phyloP scores from a whole-genome alignment of 2,113 vertebrate genomes.

The Hepsetus odoe region DNA sequence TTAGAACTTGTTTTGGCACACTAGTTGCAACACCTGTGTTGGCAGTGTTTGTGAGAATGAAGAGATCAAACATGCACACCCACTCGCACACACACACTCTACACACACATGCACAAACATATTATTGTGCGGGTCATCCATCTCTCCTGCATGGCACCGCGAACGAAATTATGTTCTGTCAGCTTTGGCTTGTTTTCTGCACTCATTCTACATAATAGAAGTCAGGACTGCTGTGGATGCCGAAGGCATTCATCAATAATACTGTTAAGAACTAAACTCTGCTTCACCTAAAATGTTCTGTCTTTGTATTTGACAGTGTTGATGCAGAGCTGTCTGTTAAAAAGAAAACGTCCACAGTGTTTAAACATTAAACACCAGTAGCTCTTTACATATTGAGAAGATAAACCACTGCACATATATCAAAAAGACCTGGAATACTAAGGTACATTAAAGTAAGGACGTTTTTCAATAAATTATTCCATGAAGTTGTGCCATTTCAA shows the following conservation, averaged over 20 bases:
- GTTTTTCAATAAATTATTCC: no score
- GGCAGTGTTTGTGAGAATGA: conserved; percentile 46
- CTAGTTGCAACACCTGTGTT: conserved; percentile 52
- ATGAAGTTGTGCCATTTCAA: no score
- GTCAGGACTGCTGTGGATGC: background rate
- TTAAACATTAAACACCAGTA: no score
- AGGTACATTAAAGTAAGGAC: no score
- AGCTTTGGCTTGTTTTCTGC: conserved; percentile 44
- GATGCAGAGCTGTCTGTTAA: no score
- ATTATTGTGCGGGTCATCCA: conserved; percentile 38
- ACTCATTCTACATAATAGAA: background rate
- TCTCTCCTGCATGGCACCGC: conserved; percentile 39
- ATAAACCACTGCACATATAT: no score
- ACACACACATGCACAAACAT: conserved; percentile 23
- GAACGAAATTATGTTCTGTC: conserved; percentile 29
- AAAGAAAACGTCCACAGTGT: no score
- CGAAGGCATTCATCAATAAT: background rate
- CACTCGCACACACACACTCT: conserved; percentile 27
- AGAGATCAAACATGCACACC: conserved; percentile 44
- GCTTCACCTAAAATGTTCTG: background rate
- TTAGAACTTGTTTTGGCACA: conserved; percentile 52
- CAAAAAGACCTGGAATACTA: no score
- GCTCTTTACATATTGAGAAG: no score
- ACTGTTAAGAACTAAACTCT: no score
- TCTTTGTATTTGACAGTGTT: background rate